phyloP scores from a whole-genome alignment of 2,113 vertebrate species.

The Cnemophilus loriae region DNA sequence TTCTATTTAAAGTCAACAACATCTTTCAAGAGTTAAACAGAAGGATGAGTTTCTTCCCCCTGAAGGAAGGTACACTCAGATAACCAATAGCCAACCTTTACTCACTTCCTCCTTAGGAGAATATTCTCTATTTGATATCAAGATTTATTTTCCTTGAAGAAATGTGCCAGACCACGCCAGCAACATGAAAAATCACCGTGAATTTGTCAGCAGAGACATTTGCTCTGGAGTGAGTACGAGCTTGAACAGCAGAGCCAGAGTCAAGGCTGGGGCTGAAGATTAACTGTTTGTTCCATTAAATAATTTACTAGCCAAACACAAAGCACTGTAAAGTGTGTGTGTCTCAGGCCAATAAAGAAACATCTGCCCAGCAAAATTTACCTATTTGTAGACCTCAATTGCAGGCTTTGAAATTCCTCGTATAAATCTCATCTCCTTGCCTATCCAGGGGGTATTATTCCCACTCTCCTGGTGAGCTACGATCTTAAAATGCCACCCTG shows the following conservation, averaged over 20 bases:
- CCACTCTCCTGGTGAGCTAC: background rate
- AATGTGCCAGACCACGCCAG: background rate
- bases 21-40: background rate
- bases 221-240: background rate
- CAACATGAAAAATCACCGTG: background rate
- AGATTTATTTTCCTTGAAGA: background rate
- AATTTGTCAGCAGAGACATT: background rate
- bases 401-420: background rate
- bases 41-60: background rate
- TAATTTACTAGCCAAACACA: background rate
- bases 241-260: background rate
- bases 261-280: background rate
- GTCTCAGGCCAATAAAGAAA: background rate
- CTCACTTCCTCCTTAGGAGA: background rate
- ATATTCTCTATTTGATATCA: background rate
- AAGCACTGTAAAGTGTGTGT: background rate
- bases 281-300: constrained; percentile 6
- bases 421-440: background rate
- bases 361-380: background rate
- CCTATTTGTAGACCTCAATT: background rate
- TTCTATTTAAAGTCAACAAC: background rate
- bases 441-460: background rate
- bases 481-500: background rate
- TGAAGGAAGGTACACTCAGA: background rate
- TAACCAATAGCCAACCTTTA: background rate